phyloP scores from a whole-genome alignment of 2,113 vertebrate species.

The Entelurus aequoreus region DNA sequence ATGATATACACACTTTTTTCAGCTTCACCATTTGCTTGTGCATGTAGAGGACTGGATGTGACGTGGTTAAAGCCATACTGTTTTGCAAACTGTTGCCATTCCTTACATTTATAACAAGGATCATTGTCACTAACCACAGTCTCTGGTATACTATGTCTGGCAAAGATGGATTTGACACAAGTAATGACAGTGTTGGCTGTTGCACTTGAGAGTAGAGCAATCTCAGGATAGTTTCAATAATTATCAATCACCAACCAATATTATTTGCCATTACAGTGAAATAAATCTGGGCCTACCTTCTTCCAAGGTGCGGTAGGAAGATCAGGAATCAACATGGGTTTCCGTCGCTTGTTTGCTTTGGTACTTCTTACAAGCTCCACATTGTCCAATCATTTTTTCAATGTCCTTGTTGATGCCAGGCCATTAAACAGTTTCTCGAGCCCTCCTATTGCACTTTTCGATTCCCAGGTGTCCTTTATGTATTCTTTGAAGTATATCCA shows the following conservation, averaged over 20 bases:
- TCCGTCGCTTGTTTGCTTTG: conserved; percentile 17
- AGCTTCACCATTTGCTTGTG: no score
- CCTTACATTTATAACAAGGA: no score
- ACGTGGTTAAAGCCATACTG: no score
- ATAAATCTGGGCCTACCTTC: conserved; percentile 30
- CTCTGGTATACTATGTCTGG: neutral
- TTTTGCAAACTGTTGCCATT: no score
- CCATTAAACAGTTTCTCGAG: conserved; percentile 22
- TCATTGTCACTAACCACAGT: no score
- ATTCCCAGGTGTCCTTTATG: conserved; percentile 28
- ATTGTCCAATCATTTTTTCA: conserved; percentile 15
- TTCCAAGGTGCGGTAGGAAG: conserved; percentile 14
- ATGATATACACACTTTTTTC: no score
- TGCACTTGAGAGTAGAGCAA: neutral
- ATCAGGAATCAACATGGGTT: conserved; percentile 10
- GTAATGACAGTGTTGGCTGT: neutral
- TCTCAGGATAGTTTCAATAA: neutral
- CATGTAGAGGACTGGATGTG: no score
- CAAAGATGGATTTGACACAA: neutral
- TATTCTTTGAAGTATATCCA: neutral
- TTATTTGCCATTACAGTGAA: conserved; percentile 24
- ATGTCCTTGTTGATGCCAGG: conserved; percentile 27
- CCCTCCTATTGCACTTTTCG: conserved; percentile 27
- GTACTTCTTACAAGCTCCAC: conserved; percentile 22
- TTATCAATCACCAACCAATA: conserved; percentile 3